A percentile compares a stretch with the other conserved stretches of the same genome.
These are phyloP conservation scores for Elaphurus davidianus DNA, from an alignment of 2,113 vertebrate species.

Conservation along the genomic window DNA sequence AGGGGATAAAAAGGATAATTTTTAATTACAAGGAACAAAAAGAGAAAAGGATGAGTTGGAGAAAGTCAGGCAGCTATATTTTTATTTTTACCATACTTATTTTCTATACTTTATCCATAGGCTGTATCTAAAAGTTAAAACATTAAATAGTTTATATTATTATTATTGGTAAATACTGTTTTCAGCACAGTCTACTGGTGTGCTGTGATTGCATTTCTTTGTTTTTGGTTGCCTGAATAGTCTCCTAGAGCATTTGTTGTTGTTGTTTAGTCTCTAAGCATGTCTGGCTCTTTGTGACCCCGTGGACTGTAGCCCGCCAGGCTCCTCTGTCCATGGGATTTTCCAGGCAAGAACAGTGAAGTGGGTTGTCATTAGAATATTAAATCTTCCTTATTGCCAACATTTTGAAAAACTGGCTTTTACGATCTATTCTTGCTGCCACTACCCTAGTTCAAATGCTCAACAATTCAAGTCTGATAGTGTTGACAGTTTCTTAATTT, in stretches of 20 bases:
- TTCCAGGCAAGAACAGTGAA: background rate
- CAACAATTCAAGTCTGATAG: background rate
- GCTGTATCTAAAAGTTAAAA: background rate
- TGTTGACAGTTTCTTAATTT: background rate
- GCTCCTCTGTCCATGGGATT: background rate
- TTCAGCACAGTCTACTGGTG: background rate
- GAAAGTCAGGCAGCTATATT: background rate
- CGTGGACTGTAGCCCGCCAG: background rate
- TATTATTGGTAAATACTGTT: background rate
- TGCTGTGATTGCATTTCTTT: background rate
- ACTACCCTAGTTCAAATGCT: background rate
- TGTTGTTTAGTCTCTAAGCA: background rate
- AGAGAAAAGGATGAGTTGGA: background rate
- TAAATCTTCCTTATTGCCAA: background rate
- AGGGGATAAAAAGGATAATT: background rate
- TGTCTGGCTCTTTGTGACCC: background rate
- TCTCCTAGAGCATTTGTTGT: background rate
- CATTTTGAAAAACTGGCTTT: background rate
- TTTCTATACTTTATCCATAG: background rate
- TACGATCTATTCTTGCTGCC: background rate
- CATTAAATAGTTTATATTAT: background rate
- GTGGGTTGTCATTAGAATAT: background rate
- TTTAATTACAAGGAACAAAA: background rate
- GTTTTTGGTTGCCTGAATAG: background rate
- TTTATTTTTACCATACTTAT: background rate